Evolutionary conservation across 2,888 invertebrate genomes (phyloP).

Genomic region (Caenorhabditis sp.): DNA sequence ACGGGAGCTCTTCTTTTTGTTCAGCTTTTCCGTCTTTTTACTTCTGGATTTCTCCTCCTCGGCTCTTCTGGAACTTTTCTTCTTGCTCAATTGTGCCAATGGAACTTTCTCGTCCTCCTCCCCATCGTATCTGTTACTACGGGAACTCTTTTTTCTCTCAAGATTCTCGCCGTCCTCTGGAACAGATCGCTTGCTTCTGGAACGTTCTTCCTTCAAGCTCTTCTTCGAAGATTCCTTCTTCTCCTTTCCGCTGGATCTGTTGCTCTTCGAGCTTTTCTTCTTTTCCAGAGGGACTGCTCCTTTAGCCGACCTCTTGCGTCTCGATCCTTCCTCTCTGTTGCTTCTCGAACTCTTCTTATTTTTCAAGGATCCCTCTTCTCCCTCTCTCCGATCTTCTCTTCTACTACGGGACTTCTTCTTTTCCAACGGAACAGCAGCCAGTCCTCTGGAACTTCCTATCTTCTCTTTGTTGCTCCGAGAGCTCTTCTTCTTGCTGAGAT

Average conservation of each 20-base stretch:
- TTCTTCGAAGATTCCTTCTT: constrained; percentile 1
- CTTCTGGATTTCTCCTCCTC: constrained; percentile 4
- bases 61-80: constrained; percentile 26
- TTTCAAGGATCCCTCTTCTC: not conserved
- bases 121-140: not conserved
- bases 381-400: constrained; percentile 4
- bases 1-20: constrained; percentile 17
- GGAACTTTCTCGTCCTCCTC: not conserved
- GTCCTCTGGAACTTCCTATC: constrained; percentile 11
- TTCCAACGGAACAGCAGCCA: constrained; percentile 1
- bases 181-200: constrained; percentile 10
- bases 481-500: constrained; percentile 14
- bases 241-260: not conserved
- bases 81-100: constrained; percentile 19
- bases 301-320: constrained; percentile 1
- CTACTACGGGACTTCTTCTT: constrained; percentile 10
- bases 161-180: not conserved
- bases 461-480: not conserved
- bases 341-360: not conserved
- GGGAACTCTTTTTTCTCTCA: constrained; percentile 5
- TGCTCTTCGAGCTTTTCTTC: constrained; percentile 8
- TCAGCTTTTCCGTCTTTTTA: constrained; percentile 2
- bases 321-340: constrained; percentile 5
- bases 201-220: not conserved
- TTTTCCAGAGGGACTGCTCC: not conserved